These are phyloP conservation scores for Drepanosiphum platanoidis DNA, from an alignment of 2,888 invertebrate genomes.

Conservation along the genomic window DNA sequence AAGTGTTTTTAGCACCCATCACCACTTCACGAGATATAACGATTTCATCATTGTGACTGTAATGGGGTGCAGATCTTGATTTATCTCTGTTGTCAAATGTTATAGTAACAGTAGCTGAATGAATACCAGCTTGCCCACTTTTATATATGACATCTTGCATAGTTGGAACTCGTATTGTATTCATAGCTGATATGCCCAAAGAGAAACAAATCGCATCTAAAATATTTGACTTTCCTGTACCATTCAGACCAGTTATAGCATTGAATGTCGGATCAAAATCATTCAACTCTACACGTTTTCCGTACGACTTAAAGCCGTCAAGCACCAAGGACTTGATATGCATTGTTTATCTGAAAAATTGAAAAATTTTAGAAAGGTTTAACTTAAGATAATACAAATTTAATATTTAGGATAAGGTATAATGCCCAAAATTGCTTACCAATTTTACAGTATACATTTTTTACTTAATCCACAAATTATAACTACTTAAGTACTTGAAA, in stretches of 20 bases:
- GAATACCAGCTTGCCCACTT: slow-evolving; percentile 94
- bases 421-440: no score
- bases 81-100: slow-evolving; percentile 92
- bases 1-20: slow-evolving; percentile 85
- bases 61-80: slow-evolving; percentile 86
- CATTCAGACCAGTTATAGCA: slow-evolving; percentile 97
- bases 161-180: slow-evolving; percentile 78
- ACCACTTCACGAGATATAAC: slow-evolving; percentile 90
- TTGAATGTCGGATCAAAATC: slow-evolving; percentile 96
- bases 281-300: slow-evolving; percentile 87
- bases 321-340: slow-evolving; percentile 89
- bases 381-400: not conserved
- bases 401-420: no score
- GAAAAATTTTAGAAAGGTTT: not conserved
- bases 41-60: slow-evolving; percentile 90
- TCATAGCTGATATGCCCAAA: slow-evolving; percentile 78
- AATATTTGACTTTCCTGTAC: slow-evolving; percentile 97
- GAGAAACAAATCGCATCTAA: slow-evolving; percentile 98
- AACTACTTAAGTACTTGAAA: no score
- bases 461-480: no score
- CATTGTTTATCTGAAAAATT: slow-evolving; percentile 72
- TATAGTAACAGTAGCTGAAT: slow-evolving; percentile 94
- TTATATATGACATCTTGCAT: slow-evolving; percentile 97
- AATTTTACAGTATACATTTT: no score
- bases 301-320: slow-evolving; percentile 99